Evolutionary conservation across 2,113 vertebrate genomes (phyloP), one percentile per base, ranked within the genome.

Genomic region (Ivindomyrus marchei): DNA sequence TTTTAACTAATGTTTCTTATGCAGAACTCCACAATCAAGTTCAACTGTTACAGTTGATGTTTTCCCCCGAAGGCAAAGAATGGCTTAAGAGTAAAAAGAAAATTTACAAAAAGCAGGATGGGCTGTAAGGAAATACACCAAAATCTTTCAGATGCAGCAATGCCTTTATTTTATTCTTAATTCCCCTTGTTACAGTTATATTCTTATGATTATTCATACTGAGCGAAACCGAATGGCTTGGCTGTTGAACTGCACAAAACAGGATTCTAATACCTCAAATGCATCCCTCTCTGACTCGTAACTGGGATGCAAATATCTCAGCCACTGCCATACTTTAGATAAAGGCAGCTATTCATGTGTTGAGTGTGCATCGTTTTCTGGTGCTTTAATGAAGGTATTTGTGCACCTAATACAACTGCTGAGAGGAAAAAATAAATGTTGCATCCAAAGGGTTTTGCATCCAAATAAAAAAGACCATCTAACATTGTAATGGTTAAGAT

Each of bases 241-340:
- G 91, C 91, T 85, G 88, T 90, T 91, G 91, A 93, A 92, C 74
- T 91, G 89, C 90, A 92, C 21, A 88, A 92, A 89, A 36, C 92
- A 90, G 88, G 93, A 93, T 91, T 92, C 87, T 91, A 90, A 91
- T 93, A 92, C 42, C 91, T 93, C 92, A 92, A 93, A 94, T 91
- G 91, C 91, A 85, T 91, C 89, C 88, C 92, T 86, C 92, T 90
- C 83, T 90, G 90, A 92, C 91, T 93, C 89, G 15, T 90, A 91
- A 92, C 86, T 70, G 85, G 90, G 92, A 93, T 93, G 94, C 92
- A 92, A 93, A 93, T 93, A 90, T 90, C 70, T 91, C 92, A 86
- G 49, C 93, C 93, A 94, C 93, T 95, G 94, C 93, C 77, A 9
- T 90, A 91, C 91, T 94, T 93, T 90, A 94, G 93, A 95, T 95